Conservation (phyloP, 2,888 invertebrate genomes). For the Drosophila kuntzei region DNA sequence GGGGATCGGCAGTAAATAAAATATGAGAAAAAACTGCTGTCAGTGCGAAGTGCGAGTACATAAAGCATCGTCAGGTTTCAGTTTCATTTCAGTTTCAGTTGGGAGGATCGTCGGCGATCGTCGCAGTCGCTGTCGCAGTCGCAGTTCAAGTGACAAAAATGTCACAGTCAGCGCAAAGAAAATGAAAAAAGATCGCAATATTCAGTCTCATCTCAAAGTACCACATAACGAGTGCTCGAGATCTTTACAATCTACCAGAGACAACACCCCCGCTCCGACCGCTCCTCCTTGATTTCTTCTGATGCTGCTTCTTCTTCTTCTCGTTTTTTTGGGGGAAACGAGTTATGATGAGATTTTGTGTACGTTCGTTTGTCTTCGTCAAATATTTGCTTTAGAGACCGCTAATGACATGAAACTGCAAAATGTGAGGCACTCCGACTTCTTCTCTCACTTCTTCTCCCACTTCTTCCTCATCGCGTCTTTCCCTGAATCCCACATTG, state of each 20-base stretch:
- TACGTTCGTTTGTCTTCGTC: slow-evolving; percentile 67
- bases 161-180: slow-evolving; percentile 77
- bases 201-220: slow-evolving; percentile 37
- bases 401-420: slow-evolving; percentile 74
- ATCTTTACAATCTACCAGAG: slow-evolving; percentile 47
- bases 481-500: slow-evolving; percentile 8
- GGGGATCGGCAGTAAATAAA: slow-evolving; percentile 2
- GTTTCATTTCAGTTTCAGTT: slow-evolving; percentile 30
- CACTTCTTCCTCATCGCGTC: not conserved
- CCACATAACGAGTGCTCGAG: slow-evolving; percentile 23
- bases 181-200: slow-evolving; percentile 40
- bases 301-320: not conserved
- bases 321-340: slow-evolving; percentile 51
- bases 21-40: slow-evolving; percentile 41
- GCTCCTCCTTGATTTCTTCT: not conserved
- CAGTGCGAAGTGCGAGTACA: slow-evolving; percentile 64
- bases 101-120: slow-evolving; percentile 31
- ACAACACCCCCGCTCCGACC: slow-evolving; percentile 13
- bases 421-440: slow-evolving; percentile 34
- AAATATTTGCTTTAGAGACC: slow-evolving; percentile 75
- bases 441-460: not conserved
- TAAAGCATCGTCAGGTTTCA: slow-evolving; percentile 69
- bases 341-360: slow-evolving; percentile 60
- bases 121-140: slow-evolving; percentile 40
- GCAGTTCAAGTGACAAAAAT: slow-evolving; percentile 81